Percentiles rank a stretch among this genome's conserved stretches.
Evolutionary conservation across 2,113 vertebrate genomes (phyloP).

Genomic region (Lepisosteus osseus): DNA sequence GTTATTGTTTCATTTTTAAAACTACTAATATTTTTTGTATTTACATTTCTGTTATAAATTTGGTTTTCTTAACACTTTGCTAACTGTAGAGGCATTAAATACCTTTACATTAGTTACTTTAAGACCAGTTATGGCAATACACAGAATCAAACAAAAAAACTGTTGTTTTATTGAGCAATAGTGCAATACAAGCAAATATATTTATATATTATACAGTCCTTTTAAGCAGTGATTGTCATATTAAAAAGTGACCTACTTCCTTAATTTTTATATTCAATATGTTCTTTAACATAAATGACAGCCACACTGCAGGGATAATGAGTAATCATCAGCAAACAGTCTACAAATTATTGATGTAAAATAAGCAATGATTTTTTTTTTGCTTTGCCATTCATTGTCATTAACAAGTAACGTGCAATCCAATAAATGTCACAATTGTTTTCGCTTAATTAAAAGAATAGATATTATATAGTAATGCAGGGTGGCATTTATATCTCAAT

Average conservation of each 20-base stretch:
- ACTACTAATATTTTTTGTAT: too few species aligned
- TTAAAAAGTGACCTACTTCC: too few species aligned
- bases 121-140: too few species aligned
- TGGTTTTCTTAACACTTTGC: too few species aligned
- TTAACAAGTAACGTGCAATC: constrained; percentile 81
- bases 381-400: constrained; percentile 63
- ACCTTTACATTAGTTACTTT: too few species aligned
- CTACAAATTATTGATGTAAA: constrained; percentile 66
- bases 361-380: constrained; percentile 56
- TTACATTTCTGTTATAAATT: too few species aligned
- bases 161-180: too few species aligned
- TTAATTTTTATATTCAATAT: constrained; percentile 46
- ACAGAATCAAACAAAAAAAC: too few species aligned
- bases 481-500: constrained; percentile 83
- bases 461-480: constrained; percentile 83
- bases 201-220: neutral
- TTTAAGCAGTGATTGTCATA: too few species aligned
- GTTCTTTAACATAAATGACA: constrained; percentile 54
- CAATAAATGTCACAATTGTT: constrained; percentile 88
- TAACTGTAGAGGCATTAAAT: too few species aligned
- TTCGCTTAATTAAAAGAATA: constrained; percentile 98
- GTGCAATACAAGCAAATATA: too few species aligned
- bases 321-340: constrained; percentile 57
- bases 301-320: constrained; percentile 44
- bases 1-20: too few species aligned